Evolutionary conservation across 1,140 invertebrate genomes (phyloP).

Genomic region (Macrostomum lignano): DNA sequence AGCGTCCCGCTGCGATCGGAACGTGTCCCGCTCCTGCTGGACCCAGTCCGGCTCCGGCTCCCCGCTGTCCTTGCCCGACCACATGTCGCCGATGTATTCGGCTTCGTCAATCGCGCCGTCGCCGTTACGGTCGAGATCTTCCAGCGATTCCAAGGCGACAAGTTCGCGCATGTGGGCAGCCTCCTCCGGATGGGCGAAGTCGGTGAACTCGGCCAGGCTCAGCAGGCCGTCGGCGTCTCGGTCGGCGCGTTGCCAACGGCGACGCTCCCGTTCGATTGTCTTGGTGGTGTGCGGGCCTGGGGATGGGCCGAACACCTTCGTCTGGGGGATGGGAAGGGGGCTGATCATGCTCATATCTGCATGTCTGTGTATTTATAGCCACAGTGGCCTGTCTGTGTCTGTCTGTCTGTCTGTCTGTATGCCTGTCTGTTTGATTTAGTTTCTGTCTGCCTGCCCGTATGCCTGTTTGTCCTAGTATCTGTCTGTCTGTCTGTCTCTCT

Average conservation of each 20-base stretch:
- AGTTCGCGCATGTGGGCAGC: conserved; percentile 62
- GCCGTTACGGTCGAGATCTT: conserved; percentile 84
- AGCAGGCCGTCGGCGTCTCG: conserved; percentile 15
- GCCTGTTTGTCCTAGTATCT: background rate
- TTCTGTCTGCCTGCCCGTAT: conserved; percentile 11
- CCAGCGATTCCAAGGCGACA: conserved; percentile 70
- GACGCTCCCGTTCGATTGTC: conserved; percentile 18
- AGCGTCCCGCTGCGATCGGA: conserved; percentile 46
- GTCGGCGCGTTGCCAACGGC: conserved; percentile 21
- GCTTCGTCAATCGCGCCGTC: conserved; percentile 42
- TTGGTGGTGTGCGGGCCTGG: conserved; percentile 12
- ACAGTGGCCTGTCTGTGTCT: conserved; percentile 38
- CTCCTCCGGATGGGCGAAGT: conserved; percentile 85
- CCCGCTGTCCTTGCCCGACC: conserved; percentile 32
- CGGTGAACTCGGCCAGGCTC: conserved; percentile 49
- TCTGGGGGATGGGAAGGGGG: too few relatives aligned
- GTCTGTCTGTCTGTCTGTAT: conserved; percentile 45
- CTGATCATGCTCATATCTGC: conserved; percentile 1
- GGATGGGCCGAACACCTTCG: too few relatives aligned
- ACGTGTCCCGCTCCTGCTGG: conserved; percentile 68
- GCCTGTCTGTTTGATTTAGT: conserved; percentile 38
- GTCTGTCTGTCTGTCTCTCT: too few relatives aligned
- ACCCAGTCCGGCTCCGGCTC: conserved; percentile 80
- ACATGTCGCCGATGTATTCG: conserved; percentile 43
- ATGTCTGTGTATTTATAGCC: conserved; percentile 10